Conservation (phyloP, 2,888 invertebrate species). For the Macrosoma leucophasiata region DNA sequence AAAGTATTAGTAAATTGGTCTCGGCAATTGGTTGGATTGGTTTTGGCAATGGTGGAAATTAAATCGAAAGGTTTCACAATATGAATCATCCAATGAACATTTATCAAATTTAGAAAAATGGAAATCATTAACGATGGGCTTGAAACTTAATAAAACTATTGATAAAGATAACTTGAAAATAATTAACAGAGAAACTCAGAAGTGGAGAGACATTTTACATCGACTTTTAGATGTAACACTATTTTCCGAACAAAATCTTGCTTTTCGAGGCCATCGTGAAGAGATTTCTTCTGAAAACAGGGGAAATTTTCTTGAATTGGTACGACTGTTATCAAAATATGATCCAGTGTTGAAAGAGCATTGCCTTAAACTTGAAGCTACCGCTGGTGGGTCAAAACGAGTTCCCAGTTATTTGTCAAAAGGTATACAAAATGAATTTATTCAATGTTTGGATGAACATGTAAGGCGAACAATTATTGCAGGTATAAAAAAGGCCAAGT, state of each 20-base stretch:
- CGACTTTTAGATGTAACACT: slow-evolving; percentile 8
- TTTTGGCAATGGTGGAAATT: slow-evolving; percentile 6
- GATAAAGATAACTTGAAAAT: too few relatives aligned
- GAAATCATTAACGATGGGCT: not conserved
- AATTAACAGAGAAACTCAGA: too few relatives aligned
- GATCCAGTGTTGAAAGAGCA: slow-evolving; percentile 13
- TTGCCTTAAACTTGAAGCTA: slow-evolving; percentile 10
- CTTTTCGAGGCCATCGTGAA: slow-evolving; percentile 4
- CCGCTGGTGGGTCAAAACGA: slow-evolving; percentile 11
- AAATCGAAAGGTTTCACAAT: slow-evolving; percentile 7
- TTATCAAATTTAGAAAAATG: too few relatives aligned
- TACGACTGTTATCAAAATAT: slow-evolving; percentile 14
- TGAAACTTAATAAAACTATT: too few relatives aligned
- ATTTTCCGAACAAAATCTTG: slow-evolving; percentile 10
- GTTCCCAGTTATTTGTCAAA: slow-evolving; percentile 8
- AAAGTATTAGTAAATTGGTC: slow-evolving; percentile 3
- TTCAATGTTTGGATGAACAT: slow-evolving; percentile 9
- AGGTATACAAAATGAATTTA: slow-evolving; percentile 12
- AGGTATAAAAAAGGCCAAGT: slow-evolving; percentile 4
- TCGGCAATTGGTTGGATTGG: too few relatives aligned
- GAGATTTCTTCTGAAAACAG: slow-evolving; percentile 5
- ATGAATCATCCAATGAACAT: too few relatives aligned
- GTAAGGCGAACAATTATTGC: slow-evolving; percentile 6
- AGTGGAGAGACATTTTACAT: slow-evolving; percentile 10
- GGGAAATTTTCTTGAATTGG: slow-evolving; percentile 14